These are phyloP conservation scores for Paguma larvata DNA, from an alignment of 2,797 vertebrate species.

Conservation along the genomic window DNA sequence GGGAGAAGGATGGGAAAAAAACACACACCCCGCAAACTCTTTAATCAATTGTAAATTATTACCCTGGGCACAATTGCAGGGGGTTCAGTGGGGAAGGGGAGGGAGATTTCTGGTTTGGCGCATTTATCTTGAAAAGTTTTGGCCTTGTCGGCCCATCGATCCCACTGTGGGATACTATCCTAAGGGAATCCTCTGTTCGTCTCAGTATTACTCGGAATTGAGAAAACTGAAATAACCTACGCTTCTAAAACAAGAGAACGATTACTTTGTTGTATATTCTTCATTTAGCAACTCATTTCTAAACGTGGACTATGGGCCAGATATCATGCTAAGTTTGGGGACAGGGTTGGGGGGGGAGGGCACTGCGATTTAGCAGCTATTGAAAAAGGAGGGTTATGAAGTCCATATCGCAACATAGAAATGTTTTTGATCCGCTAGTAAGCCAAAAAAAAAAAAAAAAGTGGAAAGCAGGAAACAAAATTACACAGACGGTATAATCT, in stretches of 20 bases:
- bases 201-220: conserved; percentile 36
- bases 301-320: not conserved
- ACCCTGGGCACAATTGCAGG: conserved; percentile 84
- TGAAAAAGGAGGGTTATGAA: not conserved
- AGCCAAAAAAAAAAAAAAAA: not conserved
- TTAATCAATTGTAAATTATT: conserved; percentile 92
- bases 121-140: conserved; percentile 85
- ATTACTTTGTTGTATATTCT: conserved; percentile 38
- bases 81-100: conserved; percentile 53
- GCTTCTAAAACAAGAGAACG: conserved; percentile 21
- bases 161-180: conserved; percentile 8
- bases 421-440: conserved; percentile 19
- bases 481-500: not conserved
- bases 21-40: conserved; percentile 89
- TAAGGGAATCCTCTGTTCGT: conserved; percentile 41
- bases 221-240: conserved; percentile 53
- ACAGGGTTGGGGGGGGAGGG: not conserved
- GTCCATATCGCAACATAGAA: not conserved
- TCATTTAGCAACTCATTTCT: conserved; percentile 63
- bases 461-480: not conserved
- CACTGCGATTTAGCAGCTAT: not conserved
- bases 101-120: conserved; percentile 75
- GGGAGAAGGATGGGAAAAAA: conserved; percentile 83
- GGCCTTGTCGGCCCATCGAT: not conserved
- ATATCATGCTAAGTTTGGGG: not conserved